Base-by-base conservation (phyloP, 2,113 vertebrate genomes). In the Chionodraco myersi region DNA sequence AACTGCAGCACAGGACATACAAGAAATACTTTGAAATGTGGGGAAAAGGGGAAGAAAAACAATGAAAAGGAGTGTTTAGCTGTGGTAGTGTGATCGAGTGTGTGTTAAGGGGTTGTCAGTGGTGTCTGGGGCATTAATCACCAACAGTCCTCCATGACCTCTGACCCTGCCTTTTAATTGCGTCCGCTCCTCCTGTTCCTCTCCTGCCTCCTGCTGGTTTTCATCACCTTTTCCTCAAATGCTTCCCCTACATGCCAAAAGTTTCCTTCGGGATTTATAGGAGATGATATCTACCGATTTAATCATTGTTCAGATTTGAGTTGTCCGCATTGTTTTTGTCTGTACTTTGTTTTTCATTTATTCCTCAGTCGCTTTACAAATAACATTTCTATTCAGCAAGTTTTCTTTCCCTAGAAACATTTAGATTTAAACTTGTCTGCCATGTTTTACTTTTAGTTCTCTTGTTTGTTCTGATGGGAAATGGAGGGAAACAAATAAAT, bases 141-240 rank as follows among this genome's bases (percentile, higher is more conserved):
- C 41, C 57, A 77, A 44, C 26, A 52, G 30, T 72, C 52, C 70
- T 72, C 56, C 30, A 54, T 80, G 26, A 84, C 70, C 82, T 68
- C 75, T 90, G 85, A 91, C 85, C 88, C 57, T 41, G 36, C 47
- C 80, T 87, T 89, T 92, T 92, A 89, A 93, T 93, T 88, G 68
- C 88, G 77, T 91, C 84, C 85, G 14, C 66, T 0, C 58, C 71
- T 80, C 72, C 68, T 72, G 54, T 79, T 82, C 75, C 60, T 62
- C 72, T 69, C 51, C 65, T 80, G 62, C 82, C 62, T 82, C 47
- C 79, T 86, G 58, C 58, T 77, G 72, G 85, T 77, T 91, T 70
- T 58, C 0, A 23, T 73, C 53, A 71, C 44, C 44, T 76, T 44
- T 45, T 61, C 62, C 62, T 77, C 16, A 10, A 49, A 68, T 41